Evolutionary conservation across 2,113 vertebrate species (phyloP).

Genomic region (Lophotis ruficrista): DNA sequence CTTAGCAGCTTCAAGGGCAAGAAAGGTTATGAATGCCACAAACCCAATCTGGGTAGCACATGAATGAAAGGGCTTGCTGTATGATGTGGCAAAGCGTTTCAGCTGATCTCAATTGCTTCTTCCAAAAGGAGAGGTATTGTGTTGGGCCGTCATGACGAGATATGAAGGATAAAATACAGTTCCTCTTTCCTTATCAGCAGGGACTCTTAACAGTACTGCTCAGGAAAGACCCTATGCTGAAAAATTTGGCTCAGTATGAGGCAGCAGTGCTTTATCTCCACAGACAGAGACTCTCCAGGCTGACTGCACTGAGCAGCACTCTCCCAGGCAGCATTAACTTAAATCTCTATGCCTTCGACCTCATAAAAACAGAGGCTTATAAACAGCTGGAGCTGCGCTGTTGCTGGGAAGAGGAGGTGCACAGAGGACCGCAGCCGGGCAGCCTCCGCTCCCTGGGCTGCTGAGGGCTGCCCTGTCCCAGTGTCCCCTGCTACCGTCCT

Average conservation of each 20-base stretch:
- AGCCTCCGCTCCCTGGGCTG: not conserved
- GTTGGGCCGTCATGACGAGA: not conserved
- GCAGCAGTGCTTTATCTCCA: not conserved
- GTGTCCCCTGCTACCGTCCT: not conserved
- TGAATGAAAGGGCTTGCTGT: not conserved
- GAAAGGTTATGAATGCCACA: not conserved
- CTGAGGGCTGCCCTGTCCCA: not conserved
- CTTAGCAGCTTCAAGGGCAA: not conserved
- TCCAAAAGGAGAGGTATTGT: not conserved
- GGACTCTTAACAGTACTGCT: not conserved
- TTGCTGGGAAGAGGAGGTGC: not conserved
- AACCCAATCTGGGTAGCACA: not conserved
- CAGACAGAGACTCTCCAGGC: not conserved
- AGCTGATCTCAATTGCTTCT: not conserved
- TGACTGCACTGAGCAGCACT: not conserved
- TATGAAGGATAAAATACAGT: not conserved
- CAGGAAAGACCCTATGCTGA: not conserved
- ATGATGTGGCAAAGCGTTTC: fast-evolving
- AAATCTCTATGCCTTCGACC: not conserved
- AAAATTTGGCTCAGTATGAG: not conserved
- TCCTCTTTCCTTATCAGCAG: not conserved
- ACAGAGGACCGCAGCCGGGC: not conserved
- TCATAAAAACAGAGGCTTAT: not conserved
- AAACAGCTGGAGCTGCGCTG: not conserved
- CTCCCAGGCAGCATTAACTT: not conserved